Evolutionary conservation across 2,888 invertebrate species (phyloP).

Genomic region (Chloroclystis v-ata): DNA sequence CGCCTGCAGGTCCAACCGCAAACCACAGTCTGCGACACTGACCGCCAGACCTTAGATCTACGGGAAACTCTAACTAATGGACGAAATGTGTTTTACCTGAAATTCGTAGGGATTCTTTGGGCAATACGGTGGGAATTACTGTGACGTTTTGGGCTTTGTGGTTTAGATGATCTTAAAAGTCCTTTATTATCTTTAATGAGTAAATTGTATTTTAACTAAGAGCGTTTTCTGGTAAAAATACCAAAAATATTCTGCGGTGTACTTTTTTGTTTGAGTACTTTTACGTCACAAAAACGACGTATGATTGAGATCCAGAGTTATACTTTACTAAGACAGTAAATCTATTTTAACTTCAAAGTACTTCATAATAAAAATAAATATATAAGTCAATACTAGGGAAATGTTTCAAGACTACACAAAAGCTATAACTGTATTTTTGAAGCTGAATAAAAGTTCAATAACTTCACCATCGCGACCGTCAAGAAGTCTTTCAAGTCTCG

Average conservation of each 20-base stretch:
- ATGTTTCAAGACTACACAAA: neutral
- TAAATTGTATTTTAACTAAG: too few relatives aligned
- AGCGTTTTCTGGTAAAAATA: too few relatives aligned
- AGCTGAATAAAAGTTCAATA: constrained; percentile 2
- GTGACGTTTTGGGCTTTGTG: neutral
- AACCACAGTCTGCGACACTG: constrained; percentile 10
- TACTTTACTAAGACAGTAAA: too few relatives aligned
- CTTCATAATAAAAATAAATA: too few relatives aligned
- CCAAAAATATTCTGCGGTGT: too few relatives aligned
- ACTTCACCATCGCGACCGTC: neutral
- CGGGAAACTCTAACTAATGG: constrained; percentile 3
- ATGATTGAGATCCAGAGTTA: too few relatives aligned
- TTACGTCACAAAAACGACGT: too few relatives aligned
- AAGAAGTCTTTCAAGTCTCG: neutral
- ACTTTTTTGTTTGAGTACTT: too few relatives aligned
- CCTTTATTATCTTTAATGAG: too few relatives aligned
- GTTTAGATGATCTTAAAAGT: neutral
- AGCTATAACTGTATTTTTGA: neutral
- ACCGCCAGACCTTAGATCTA: constrained; percentile 13
- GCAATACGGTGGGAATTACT: neutral
- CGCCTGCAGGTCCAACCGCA: constrained; percentile 12
- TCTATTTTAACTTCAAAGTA: too few relatives aligned
- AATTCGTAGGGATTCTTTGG: neutral
- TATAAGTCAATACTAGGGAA: too few relatives aligned
- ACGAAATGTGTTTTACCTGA: neutral